Evolutionary conservation across 2,113 vertebrate genomes (phyloP).

Genomic region (Rhegmatorhina hoffmannsi): DNA sequence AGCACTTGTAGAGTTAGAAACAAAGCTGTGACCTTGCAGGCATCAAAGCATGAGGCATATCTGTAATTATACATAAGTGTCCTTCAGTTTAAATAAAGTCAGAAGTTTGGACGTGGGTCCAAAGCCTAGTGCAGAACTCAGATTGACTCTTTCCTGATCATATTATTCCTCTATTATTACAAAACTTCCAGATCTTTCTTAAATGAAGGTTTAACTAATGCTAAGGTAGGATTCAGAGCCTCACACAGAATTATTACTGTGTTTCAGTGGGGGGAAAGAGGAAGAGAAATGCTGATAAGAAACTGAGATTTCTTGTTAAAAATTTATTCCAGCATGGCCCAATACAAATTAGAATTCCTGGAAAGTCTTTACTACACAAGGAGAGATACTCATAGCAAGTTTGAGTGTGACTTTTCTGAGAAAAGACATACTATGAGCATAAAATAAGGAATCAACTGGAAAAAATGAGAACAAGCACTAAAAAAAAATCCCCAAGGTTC

Average conservation of each 20-base stretch:
- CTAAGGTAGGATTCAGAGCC: background rate
- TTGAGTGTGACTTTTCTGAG: background rate
- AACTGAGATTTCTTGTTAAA: background rate
- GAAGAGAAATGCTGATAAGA: background rate
- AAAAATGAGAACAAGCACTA: background rate
- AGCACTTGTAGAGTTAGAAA: background rate
- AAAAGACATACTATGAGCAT: background rate
- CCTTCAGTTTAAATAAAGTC: background rate
- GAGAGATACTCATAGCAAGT: background rate
- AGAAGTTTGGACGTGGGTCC: background rate
- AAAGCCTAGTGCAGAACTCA: background rate
- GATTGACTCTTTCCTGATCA: background rate
- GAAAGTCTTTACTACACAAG: background rate
- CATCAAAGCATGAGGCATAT: background rate
- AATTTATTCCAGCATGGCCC: background rate
- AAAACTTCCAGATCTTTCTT: background rate
- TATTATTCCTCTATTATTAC: background rate
- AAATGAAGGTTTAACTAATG: background rate
- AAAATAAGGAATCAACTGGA: background rate
- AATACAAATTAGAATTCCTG: background rate
- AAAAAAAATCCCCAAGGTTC: background rate
- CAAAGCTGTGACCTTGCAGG: constrained; percentile 30
- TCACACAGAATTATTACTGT: background rate
- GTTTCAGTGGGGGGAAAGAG: background rate
- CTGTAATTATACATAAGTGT: background rate